Evolutionary conservation across 2,888 invertebrate genomes (phyloP).

Genomic region (Ophioninae sp.): DNA sequence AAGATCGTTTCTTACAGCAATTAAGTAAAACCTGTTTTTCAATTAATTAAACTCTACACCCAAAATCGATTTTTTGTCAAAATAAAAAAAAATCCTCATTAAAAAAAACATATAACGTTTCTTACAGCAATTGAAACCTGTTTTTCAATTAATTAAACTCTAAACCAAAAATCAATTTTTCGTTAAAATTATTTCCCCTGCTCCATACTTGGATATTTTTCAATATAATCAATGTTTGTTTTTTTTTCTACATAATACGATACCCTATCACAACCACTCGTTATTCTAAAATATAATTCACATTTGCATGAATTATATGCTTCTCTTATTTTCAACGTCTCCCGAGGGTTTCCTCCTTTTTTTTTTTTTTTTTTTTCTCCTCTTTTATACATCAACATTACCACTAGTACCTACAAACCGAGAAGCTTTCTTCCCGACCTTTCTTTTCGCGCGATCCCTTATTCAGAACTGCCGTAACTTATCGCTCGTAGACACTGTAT

Average conservation of each 20-base stretch:
- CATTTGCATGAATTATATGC: conserved; percentile 44
- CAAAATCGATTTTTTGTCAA: too few species aligned
- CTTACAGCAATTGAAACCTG: too few species aligned
- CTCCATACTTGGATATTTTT: too few species aligned
- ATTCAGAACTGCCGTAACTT: conserved; percentile 74
- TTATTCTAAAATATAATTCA: conserved; percentile 34
- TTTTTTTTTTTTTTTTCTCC: conserved; percentile 39
- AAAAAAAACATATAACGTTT: too few species aligned
- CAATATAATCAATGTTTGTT: neutral
- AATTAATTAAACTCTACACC: too few species aligned
- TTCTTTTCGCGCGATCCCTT: conserved; percentile 57
- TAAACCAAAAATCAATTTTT: too few species aligned
- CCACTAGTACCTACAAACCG: conserved; percentile 18
- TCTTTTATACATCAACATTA: conserved; percentile 39
- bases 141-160: too few species aligned
- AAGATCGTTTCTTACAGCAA: too few species aligned
- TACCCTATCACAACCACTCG: neutral
- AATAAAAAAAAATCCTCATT: too few species aligned
- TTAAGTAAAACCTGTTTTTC: too few species aligned
- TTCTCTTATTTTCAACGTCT: conserved; percentile 52
- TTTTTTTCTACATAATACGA: conserved; percentile 2
- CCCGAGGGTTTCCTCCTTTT: too few species aligned
- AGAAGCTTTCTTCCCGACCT: conserved; percentile 43
- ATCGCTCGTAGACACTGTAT: conserved; percentile 80
- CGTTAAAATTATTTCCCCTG: too few species aligned